Evolutionary conservation across 2,113 vertebrate genomes (phyloP), one percentile per base, ranked within the genome.

Genomic region (Labeo rohita): DNA sequence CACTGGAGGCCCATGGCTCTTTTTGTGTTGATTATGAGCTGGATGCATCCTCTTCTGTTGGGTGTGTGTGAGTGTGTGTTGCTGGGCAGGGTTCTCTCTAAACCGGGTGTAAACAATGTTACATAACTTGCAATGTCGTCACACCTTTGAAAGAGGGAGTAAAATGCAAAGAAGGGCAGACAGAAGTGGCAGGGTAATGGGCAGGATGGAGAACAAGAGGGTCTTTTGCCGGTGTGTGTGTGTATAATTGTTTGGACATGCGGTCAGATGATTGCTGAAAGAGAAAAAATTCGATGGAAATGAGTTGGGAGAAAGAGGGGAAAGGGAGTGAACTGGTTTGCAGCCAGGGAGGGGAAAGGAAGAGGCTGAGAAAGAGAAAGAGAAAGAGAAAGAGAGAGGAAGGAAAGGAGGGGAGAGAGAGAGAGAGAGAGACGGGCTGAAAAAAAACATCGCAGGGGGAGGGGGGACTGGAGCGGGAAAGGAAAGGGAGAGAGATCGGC

Each of bases 61-160:
- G 85, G 80, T 90, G 86, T 89, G 76, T 80, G 86, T 82, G n/a
- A 85, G 82, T 87, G 89, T 89, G 86, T 89, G 89, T 91, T 92
- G 91, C 91, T 93, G 93, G 92, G 93, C 91, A 93, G 92, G 92
- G 93, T 90, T 89, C 85, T 92, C 84, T 86, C 88, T 56, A 85
- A 89, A 87, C 91, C 80, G 85, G 90, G 89, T 91, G 92, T 95
- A 94, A 94, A 95, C 93, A 94, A 85, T 90, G 84, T 95, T 94
- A 93, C 45, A 82, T 94, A 94, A 94, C 90, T 82, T 86, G 74
- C 84, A 79, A 84, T 91, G 86, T 87, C 18, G 85, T 93, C 94
- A 94, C 93, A 92, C 92, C 89, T 90, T 86, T 87, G 45, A 76
- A 88, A 80, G 63, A 39, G 13, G 13, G 56, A 70, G 84, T 83